Evolutionary conservation across 2,113 vertebrate species (phyloP), one percentile per base, ranked within the genome.

Genomic region (Syrmaticus mikado): DNA sequence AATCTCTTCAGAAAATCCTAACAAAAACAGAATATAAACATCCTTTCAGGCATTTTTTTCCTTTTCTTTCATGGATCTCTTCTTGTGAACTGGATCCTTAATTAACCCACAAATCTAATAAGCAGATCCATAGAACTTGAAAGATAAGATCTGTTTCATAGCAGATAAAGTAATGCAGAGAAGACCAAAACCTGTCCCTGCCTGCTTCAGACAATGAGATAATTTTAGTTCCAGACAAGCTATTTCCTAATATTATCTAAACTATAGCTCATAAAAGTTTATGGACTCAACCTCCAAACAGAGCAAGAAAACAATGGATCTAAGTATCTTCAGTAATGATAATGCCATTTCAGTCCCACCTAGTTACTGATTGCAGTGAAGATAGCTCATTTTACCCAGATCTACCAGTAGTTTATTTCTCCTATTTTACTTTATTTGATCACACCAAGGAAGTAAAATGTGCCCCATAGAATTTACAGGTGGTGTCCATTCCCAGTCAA

Each of bases 171-270:
- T 79, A 83, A 85, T 9, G 30, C 72, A 94, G 73, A 91, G 77
- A 81, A 95, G 82, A 83, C 22, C 27, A 71, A 94, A 93, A 92
- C 82, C 76, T 91, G 87, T 88, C 82, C 68, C 87, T 92, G 95
- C 93, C 85, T 52, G 89, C 81, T 94, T 94, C 65, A 81, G 90
- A 97, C 89, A 94, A 97, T 94, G 82, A 92, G 87, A 94, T 85
- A 78, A 94, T 95, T 92, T 96, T 95, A 94, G 91, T 81, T 95
- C 76, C 87, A 94, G 94, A 96, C 87, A 78, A 91, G 52, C 82
- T 46, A 91, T 72, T 97, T 97, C 94, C 94, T 95, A 92, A 85
- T 40, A 78, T 94, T 96, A 95, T 94, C 94, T 97, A 94, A 95
- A 94, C 94, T 72, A 78, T 32, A 96, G 72, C 91, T 97, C 95